Base-by-base conservation (phyloP, 2,888 invertebrate genomes). In the Ypsolopha sequella region DNA sequence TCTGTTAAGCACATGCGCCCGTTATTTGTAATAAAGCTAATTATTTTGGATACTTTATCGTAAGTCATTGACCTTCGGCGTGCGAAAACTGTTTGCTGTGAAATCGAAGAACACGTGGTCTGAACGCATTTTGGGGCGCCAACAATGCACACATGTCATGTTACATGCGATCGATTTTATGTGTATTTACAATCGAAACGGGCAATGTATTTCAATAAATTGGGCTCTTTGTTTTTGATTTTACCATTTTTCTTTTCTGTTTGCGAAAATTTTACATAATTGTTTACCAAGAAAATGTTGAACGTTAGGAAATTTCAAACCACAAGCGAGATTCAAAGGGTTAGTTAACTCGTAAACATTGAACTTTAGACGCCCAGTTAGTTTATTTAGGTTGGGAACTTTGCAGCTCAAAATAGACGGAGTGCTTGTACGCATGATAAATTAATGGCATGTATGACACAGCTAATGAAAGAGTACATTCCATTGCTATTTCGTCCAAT, bases 41-140 rank as follows among this genome's bases (percentile, higher is more conserved):
- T 60, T 62, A 61, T 59, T 64, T 65, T 62, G 48, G 56, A 56
- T 58, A 51, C 48, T 58, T 55, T 53, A 59, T 55, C 53, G 55
- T 13, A 60, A 65, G 73, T 70, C 73, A 66, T 62, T 64, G 70
- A 62, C 72, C 73, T 66, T 65, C 35, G 58, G 56, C 57, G 60
- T 64, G 67, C 68, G 65, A 72, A 72, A 70, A 68, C n/a, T 38
- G 36, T 3, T 61, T 65, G 60, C 68, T 68, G 65, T 67, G 68
- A 71, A 72, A 72, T 70, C 66, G 62, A 35, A 36, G 61, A 63
- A 64, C 66, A 68, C 63, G 63, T 67, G 65, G 64, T 51, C 56
- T 51, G 52, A 58, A 66, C 64, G 65, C 59, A 64, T 68, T 64
- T 64, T 64, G 63, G 60, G 63, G 61, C 64, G 56, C 55, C 39